phyloP scores from a whole-genome alignment of 1,140 invertebrate genomes.

The Phymastichus coffea region DNA sequence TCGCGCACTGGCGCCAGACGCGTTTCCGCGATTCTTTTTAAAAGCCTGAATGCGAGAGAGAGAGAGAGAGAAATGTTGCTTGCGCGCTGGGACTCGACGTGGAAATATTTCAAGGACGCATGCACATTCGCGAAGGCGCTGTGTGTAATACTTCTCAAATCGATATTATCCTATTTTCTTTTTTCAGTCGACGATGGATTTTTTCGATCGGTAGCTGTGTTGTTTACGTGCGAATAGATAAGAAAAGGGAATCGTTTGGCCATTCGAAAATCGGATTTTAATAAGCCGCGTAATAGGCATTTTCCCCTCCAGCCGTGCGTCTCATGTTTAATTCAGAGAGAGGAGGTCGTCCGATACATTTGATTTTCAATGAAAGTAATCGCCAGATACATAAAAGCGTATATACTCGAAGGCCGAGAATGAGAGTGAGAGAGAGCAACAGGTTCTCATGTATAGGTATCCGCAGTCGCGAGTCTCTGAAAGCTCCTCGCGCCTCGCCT shows the following conservation, averaged over 20 bases:
- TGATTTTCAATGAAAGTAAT: slow-evolving; percentile 14
- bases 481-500: no score
- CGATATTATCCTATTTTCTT: no score
- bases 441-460: background rate
- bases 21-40: background rate
- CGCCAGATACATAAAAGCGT: no score
- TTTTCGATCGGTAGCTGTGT: no score
- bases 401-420: background rate
- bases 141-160: no score
- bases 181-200: no score
- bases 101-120: no score
- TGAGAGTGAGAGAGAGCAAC: slow-evolving; percentile 1
- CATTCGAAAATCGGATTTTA: slow-evolving; percentile 1
- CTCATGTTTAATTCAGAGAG: slow-evolving; percentile 10
- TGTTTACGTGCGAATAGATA: no score
- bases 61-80: background rate
- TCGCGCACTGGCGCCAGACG: background rate
- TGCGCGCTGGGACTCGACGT: no score
- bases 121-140: no score
- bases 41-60: background rate
- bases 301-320: background rate
- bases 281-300: background rate
- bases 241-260: no score
- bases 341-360: background rate
- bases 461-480: no score